These are phyloP conservation scores for Hydractinia symbiolongicarpus DNA, from an alignment of 30 jellyfish, hydroid and myxozoan genomes.

Conservation along the genomic window DNA sequence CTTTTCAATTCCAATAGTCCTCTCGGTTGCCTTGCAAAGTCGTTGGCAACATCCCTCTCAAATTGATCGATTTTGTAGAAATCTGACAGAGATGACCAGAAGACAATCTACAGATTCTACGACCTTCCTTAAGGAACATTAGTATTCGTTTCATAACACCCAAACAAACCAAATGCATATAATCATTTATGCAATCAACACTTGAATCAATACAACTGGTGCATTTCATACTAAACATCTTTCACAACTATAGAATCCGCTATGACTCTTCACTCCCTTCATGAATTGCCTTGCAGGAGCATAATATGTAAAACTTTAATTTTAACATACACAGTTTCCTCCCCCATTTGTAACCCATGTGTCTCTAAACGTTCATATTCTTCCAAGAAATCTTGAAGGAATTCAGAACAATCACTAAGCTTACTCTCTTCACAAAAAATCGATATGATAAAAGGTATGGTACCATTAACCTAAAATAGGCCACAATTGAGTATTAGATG, in stretches of 20 bases:
- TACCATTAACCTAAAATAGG: conserved; percentile 39
- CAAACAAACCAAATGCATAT: conserved; percentile 41
- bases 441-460: conserved; percentile 29
- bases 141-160: conserved; percentile 31
- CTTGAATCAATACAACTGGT: too few relatives aligned
- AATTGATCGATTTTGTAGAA: background rate
- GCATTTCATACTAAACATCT: conserved; percentile 23
- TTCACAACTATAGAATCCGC: conserved; percentile 41
- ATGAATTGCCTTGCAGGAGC: conserved; percentile 53
- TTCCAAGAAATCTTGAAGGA: conserved; percentile 17
- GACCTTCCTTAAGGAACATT: conserved; percentile 11
- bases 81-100: conserved; percentile 7
- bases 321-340: background rate
- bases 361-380: conserved; percentile 9
- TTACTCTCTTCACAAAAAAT: conserved; percentile 38
- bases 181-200: background rate
- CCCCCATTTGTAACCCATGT: conserved; percentile 21
- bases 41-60: conserved; percentile 31
- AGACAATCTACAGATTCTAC: conserved; percentile 10
- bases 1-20: conserved; percentile 26
- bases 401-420: conserved; percentile 21
- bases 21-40: conserved; percentile 49
- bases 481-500: conserved; percentile 42
- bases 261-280: conserved; percentile 30
- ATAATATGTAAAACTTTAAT: conserved; percentile 37